A percentile compares a stretch with the other conserved stretches of the same genome.
phyloP scores from a whole-genome alignment of 1,140 invertebrate species.

The Agrilus planipennis region DNA sequence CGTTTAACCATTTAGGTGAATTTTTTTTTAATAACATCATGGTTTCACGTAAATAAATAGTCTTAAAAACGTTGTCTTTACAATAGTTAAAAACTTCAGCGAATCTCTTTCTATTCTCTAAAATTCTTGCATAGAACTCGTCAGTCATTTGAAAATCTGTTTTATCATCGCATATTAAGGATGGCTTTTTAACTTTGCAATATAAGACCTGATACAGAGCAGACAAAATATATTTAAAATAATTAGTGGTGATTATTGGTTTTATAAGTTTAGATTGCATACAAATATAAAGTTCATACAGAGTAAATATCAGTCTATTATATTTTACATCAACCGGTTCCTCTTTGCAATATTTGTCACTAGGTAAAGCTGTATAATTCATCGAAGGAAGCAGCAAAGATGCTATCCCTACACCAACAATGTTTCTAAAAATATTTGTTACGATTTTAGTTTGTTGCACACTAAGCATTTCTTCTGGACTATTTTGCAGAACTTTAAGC shows the following conservation, averaged over 20 bases:
- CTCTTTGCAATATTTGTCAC: conserved; percentile 22
- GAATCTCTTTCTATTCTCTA: no score
- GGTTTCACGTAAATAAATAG: conserved; percentile 53
- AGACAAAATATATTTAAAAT: conserved; percentile 44
- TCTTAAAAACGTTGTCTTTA: no score
- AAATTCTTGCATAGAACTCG: conserved; percentile 42
- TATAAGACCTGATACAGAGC: conserved; percentile 56
- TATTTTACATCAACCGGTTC: conserved; percentile 23
- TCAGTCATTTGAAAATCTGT: conserved; percentile 36
- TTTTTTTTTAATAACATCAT: conserved; percentile 44
- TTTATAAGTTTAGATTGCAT: conserved; percentile 18
- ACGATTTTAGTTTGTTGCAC: conserved; percentile 44
- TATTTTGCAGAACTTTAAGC: conserved; percentile 20
- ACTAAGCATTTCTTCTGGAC: conserved; percentile 40
- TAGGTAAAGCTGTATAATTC: conserved; percentile 39
- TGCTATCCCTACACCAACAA: conserved; percentile 49
- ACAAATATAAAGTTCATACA: conserved; percentile 24
- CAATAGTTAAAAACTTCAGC: no score
- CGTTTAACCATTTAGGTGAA: conserved; percentile 50
- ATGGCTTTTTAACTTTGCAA: conserved; percentile 50
- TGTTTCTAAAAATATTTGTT: conserved; percentile 43
- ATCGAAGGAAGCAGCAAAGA: conserved; percentile 52
- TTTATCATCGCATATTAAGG: conserved; percentile 10
- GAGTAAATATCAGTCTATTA: conserved; percentile 26
- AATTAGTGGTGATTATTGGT: conserved; percentile 36